Conservation (phyloP, 2,113 vertebrate species). For the Eleginops maclovinus region DNA sequence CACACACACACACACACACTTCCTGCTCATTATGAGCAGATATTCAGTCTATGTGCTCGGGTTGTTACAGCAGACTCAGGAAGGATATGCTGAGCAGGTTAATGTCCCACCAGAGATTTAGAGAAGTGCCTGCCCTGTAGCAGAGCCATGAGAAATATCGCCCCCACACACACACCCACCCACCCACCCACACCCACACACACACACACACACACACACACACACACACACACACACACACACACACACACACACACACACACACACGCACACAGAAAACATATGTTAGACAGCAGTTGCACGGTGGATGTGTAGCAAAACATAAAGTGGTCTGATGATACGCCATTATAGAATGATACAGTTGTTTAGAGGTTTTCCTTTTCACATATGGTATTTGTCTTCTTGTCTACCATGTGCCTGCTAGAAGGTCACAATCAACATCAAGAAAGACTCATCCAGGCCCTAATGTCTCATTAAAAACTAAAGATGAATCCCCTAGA, state of each 20-base stretch:
- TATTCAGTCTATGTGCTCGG: constrained; percentile 35
- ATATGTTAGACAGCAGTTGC: constrained; percentile 43
- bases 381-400: constrained; percentile 49
- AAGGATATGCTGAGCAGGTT: constrained; percentile 72
- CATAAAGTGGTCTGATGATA: constrained; percentile 34
- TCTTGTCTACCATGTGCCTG: constrained; percentile 10
- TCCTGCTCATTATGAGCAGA: constrained; percentile 69
- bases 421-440: constrained; percentile 26
- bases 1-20: constrained; percentile 33
- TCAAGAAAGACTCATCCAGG: constrained; percentile 20
- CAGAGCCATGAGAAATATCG: constrained; percentile 69
- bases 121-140: constrained; percentile 39
- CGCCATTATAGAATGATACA: constrained; percentile 32
- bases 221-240: constrained; percentile 19
- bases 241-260: constrained; percentile 20
- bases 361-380: constrained; percentile 44
- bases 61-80: constrained; percentile 65
- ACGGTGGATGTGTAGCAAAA: constrained; percentile 49
- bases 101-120: constrained; percentile 72
- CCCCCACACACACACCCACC: constrained; percentile 52
- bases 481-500: constrained; percentile 8
- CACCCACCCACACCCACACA: constrained; percentile 16
- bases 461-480: constrained; percentile 23
- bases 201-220: constrained; percentile 25
- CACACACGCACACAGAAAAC: constrained; percentile 55